phyloP scores from a whole-genome alignment of 1,140 invertebrate genomes.

The Telenomus remus region DNA sequence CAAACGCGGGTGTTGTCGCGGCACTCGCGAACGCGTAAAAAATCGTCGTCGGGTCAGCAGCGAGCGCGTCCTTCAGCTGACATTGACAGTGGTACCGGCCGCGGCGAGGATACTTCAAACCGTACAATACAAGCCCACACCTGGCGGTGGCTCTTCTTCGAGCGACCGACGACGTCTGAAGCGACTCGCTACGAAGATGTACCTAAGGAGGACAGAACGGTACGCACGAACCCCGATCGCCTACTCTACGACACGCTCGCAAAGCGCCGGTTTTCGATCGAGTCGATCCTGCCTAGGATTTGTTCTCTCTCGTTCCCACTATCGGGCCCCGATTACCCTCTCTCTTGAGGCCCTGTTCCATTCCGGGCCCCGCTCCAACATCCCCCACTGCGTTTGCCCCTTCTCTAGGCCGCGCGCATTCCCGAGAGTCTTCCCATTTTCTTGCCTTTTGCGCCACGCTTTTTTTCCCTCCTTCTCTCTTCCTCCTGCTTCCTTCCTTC shows the following conservation, averaged over 20 bases:
- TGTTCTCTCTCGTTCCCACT: conserved; percentile 52
- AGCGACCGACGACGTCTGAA: conserved; percentile 72
- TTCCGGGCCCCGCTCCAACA: conserved; percentile 41
- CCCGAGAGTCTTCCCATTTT: conserved; percentile 47
- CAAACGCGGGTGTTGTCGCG: background rate
- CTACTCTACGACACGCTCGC: conserved; percentile 71
- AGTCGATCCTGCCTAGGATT: conserved; percentile 55
- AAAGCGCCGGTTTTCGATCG: conserved; percentile 69
- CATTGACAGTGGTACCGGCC: conserved; percentile 40
- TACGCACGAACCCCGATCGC: conserved; percentile 73
- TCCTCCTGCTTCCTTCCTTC: conserved; percentile 16
- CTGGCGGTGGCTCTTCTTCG: conserved; percentile 71
- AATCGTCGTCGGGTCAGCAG: conserved; percentile 20
- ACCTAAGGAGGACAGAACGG: conserved; percentile 76
- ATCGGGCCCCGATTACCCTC: conserved; percentile 52
- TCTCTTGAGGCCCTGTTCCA: conserved; percentile 49
- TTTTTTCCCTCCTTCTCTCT: conserved; percentile 22
- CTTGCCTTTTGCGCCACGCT: conserved; percentile 47
- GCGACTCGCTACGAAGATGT: conserved; percentile 62
- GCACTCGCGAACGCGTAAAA: conserved; percentile 49
- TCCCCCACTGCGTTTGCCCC: conserved; percentile 41
- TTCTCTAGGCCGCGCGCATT: conserved; percentile 41
- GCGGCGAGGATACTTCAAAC: conserved; percentile 32
- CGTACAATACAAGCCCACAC: conserved; percentile 57
- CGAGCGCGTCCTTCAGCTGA: conserved; percentile 33